Evolutionary conservation across 2,888 invertebrate species (phyloP).

Genomic region (Hypolimnas misippus): DNA sequence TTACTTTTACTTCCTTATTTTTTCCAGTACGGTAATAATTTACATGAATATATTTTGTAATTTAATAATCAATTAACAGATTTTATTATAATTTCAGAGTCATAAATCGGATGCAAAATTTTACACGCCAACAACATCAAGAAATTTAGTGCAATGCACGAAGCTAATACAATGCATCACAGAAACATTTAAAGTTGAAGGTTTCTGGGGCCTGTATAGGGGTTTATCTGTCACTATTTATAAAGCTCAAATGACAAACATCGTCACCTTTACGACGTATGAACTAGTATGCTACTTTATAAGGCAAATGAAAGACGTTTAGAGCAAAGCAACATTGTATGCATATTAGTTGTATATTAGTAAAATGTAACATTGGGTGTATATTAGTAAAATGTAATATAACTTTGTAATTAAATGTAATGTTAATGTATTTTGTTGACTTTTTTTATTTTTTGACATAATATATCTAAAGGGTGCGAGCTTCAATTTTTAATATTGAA

Average conservation of each 20-base stretch:
- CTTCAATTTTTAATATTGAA: no score
- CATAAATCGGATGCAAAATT: slow-evolving; percentile 54
- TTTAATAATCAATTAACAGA: no score
- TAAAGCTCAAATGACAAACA: slow-evolving; percentile 67
- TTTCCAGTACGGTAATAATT: no score
- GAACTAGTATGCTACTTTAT: slow-evolving; percentile 62
- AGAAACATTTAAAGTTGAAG: slow-evolving; percentile 54
- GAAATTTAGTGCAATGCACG: slow-evolving; percentile 55
- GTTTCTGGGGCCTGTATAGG: slow-evolving; percentile 59
- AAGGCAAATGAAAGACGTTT: slow-evolving; percentile 48
- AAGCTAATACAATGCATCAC: slow-evolving; percentile 55
- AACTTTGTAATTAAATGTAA: no score
- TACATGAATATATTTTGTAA: no score
- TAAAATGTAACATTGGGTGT: no score
- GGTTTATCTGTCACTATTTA: slow-evolving; percentile 66
- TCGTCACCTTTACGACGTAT: slow-evolving; percentile 66
- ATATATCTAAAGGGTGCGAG: no score
- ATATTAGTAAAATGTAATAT: no score
- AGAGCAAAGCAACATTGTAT: slow-evolving; percentile 12
- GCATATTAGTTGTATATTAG: not conserved
- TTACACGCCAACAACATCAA: slow-evolving; percentile 53
- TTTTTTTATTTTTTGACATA: no score
- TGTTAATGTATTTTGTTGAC: no score
- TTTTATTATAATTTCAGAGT: slow-evolving; percentile 67
- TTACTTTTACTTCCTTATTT: no score